Percentiles rank a stretch among this genome's conserved stretches.
Evolutionary conservation across 2,797 vertebrate species (phyloP).

Genomic region (Nannoperca obscura): DNA sequence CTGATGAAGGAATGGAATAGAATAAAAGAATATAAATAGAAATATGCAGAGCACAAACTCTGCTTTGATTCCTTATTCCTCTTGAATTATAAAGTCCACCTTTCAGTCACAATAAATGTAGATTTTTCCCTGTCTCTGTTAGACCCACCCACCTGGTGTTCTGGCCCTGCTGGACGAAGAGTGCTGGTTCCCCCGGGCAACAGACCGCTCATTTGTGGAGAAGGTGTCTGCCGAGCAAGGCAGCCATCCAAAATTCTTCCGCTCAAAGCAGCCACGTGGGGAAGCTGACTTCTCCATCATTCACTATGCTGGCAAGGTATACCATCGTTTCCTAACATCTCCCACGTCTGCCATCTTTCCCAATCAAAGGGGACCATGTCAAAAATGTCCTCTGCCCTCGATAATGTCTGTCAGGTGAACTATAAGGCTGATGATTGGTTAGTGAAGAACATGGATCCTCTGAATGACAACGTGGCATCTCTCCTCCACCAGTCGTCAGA

Average conservation of each 20-base stretch:
- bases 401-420: constrained; percentile 85
- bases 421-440: constrained; percentile 94
- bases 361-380: background rate
- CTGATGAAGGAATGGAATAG: background rate
- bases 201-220: constrained; percentile 93
- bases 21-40: background rate
- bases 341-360: constrained; percentile 4
- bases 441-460: constrained; percentile 95
- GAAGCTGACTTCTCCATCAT: constrained; percentile 93
- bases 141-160: constrained; percentile 92
- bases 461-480: constrained; percentile 92
- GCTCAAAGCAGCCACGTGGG: constrained; percentile 89
- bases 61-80: constrained; percentile 9
- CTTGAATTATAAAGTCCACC: constrained; percentile 2
- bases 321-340: background rate
- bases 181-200: constrained; percentile 97
- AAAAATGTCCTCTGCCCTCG: background rate
- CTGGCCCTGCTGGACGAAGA: constrained; percentile 94
- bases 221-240: constrained; percentile 91
- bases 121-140: constrained; percentile 9
- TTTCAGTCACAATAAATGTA: constrained; percentile 13
- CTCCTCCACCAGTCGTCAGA: constrained; percentile 93
- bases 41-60: background rate
- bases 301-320: constrained; percentile 94
- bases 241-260: constrained; percentile 91